Base-by-base conservation (phyloP, 2,888 invertebrate species). In the Drosophila nigritarsus region DNA sequence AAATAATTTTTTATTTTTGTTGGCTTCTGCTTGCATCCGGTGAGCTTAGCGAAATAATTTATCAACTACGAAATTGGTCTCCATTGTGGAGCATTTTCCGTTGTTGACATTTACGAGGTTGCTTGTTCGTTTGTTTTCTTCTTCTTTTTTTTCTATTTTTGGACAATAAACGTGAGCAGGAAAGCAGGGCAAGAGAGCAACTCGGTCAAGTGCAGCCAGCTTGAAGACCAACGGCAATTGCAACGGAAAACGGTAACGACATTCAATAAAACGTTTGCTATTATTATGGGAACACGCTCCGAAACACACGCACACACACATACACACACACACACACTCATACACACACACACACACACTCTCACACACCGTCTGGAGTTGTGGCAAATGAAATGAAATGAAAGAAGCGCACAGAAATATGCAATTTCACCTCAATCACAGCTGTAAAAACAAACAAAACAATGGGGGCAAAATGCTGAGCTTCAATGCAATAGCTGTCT, bases 361-460 rank as follows among this genome's bases (percentile, higher is more conserved):
- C 34, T 15, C 49, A 60, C 18, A 66, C 60, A 63, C 30, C 55
- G 50, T 64, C 51, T 59, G 67, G 40, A 67, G 53, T 54, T 71
- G 30, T 8, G 69, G 49, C 55, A 83, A 83, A 75, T 73, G 75
- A 73, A 82, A 83, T 82, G 82, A 81, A 81, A 80, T 63, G 69
- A 75, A 75, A 73, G 87, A 84, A 85, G 82, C 78, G 80, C 75
- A 85, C 80, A 73, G 87, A 89, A 85, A 85, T 89, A 89, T 89
- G 89, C 89, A 86, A 87, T 89, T 89, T 80, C 83, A 86, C 85
- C 88, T 87, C 89, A 86, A 86, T 89, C 85, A 87, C 89, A 82
- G 87, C 71, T 89, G 85, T 80, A 85, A 89, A 82, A 84, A 80
- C 87, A 85, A 85, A 87, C 89, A 89, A 87, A 24, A 83, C 87